Percentiles rank a stretch among this genome's conserved stretches.
Evolutionary conservation across 2,888 invertebrate species (phyloP).

Genomic region (Agrenia bidenticulata): DNA sequence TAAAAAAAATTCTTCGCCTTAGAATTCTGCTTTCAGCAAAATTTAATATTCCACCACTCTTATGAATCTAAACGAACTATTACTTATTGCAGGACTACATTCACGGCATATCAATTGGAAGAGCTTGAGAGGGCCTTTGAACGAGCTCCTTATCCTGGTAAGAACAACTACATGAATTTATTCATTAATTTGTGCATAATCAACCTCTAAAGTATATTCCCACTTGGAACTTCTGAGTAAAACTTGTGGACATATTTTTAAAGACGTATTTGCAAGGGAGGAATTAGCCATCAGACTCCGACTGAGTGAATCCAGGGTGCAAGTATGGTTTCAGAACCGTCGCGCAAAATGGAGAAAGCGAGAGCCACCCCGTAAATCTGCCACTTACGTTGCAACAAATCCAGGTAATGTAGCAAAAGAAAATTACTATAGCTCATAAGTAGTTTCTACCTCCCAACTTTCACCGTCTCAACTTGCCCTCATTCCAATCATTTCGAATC

Average conservation of each 20-base stretch:
- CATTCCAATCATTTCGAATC: slow-evolving; percentile 2
- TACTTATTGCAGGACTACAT: slow-evolving; percentile 75
- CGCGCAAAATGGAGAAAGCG: slow-evolving; percentile 93
- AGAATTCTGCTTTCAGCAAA: not conserved
- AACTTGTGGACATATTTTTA: no score
- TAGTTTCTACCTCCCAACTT: not conserved
- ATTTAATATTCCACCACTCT: not conserved
- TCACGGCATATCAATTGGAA: slow-evolving; percentile 91
- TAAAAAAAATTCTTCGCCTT: not conserved
- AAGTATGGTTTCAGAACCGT: slow-evolving; percentile 94
- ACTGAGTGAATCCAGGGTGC: slow-evolving; percentile 72
- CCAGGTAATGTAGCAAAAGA: slow-evolving; percentile 40
- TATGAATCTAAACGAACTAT: not conserved
- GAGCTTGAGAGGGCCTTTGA: slow-evolving; percentile 92
- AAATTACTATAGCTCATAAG: not conserved
- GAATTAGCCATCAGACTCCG: slow-evolving; percentile 87
- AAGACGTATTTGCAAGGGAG: slow-evolving; percentile 89
- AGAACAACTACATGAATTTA: no score
- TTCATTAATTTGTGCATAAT: no score
- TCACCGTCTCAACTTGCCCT: not conserved
- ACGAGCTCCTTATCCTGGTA: slow-evolving; percentile 82
- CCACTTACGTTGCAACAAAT: slow-evolving; percentile 50
- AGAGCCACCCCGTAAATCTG: slow-evolving; percentile 85
- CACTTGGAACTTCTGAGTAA: no score
- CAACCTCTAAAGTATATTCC: no score